Evolutionary conservation across 2,113 vertebrate genomes (phyloP).

Genomic region (Thryonomys swinderianus): DNA sequence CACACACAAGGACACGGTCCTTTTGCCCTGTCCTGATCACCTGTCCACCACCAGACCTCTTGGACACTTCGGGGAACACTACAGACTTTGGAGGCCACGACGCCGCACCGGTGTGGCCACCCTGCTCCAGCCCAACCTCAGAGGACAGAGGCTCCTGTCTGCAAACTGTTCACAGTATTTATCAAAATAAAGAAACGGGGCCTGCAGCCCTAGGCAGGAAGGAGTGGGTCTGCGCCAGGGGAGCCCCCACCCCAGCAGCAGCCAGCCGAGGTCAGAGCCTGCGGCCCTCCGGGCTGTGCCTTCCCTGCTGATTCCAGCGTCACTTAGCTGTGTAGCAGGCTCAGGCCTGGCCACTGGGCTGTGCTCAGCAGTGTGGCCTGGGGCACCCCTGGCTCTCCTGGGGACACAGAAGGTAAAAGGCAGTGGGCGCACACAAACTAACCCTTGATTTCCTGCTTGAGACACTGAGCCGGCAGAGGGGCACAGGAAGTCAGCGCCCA

Average conservation of each 20-base stretch:
- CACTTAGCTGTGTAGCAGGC: not conserved
- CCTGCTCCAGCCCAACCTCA: not conserved
- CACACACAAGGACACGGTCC: fast-evolving
- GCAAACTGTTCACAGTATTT: not conserved
- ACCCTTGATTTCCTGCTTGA: constrained; percentile 79
- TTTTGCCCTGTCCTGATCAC: fast-evolving
- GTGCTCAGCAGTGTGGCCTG: fast-evolving
- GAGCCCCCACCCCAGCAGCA: no score
- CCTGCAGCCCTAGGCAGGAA: not conserved
- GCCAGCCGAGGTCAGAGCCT: not conserved
- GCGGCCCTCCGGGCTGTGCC: fast-evolving
- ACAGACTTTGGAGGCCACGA: not conserved
- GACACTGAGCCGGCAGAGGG: constrained; percentile 28
- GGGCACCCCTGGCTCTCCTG: fast-evolving
- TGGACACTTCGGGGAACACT: not conserved
- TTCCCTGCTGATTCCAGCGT: fast-evolving
- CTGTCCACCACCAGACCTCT: fast-evolving
- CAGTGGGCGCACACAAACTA: not conserved
- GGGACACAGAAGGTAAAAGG: not conserved
- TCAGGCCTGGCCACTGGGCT: not conserved
- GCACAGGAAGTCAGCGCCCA: not conserved
- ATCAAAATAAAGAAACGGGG: constrained; percentile 39
- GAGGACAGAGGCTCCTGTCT: not conserved
- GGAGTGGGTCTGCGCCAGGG: not conserved
- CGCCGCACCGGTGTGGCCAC: fast-evolving